Percentiles rank a stretch among this genome's conserved stretches.
Evolutionary conservation across 2,888 invertebrate species (phyloP).

Genomic region (Argyresthia albistria): DNA sequence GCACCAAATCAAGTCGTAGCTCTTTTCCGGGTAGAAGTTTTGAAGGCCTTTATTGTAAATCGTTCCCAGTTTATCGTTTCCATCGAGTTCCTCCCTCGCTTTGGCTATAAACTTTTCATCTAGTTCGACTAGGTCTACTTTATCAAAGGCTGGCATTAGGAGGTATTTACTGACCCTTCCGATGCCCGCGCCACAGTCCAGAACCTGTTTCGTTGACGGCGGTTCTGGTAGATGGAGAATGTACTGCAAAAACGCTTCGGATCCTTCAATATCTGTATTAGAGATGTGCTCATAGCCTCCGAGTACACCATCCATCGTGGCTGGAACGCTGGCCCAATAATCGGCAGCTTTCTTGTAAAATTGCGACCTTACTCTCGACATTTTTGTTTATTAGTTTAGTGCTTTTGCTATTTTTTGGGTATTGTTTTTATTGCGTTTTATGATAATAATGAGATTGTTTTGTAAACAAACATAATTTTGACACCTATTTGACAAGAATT

Average conservation of each 20-base stretch:
- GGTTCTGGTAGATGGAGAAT: conserved; percentile 45
- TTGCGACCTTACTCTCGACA: conserved; percentile 28
- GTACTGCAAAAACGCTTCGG: conserved; percentile 80
- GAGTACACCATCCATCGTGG: conserved; percentile 94
- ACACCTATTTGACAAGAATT: not conserved
- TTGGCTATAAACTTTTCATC: conserved; percentile 85
- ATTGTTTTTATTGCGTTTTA: not conserved
- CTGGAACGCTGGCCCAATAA: conserved; percentile 90
- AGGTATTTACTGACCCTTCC: conserved; percentile 92
- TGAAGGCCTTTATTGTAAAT: conserved; percentile 84
- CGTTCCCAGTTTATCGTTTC: conserved; percentile 74
- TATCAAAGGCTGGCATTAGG: conserved; percentile 83
- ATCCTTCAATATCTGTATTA: conserved; percentile 88
- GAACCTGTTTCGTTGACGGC: conserved; percentile 75
- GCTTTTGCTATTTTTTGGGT: not conserved
- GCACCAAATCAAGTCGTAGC: conserved; percentile 95
- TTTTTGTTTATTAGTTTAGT: not conserved
- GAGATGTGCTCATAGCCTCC: conserved; percentile 94
- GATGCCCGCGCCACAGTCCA: conserved; percentile 98
- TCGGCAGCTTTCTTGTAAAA: conserved; percentile 83
- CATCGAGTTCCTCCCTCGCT: conserved; percentile 68
- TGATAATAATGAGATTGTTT: not conserved
- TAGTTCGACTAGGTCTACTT: conserved; percentile 93
- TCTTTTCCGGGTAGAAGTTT: conserved; percentile 82
- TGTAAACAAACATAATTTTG: not conserved